A percentile compares a stretch with the other conserved stretches of the same genome.
phyloP scores from a whole-genome alignment of 1,140 invertebrate species.

The Eufriesea mexicana region DNA sequence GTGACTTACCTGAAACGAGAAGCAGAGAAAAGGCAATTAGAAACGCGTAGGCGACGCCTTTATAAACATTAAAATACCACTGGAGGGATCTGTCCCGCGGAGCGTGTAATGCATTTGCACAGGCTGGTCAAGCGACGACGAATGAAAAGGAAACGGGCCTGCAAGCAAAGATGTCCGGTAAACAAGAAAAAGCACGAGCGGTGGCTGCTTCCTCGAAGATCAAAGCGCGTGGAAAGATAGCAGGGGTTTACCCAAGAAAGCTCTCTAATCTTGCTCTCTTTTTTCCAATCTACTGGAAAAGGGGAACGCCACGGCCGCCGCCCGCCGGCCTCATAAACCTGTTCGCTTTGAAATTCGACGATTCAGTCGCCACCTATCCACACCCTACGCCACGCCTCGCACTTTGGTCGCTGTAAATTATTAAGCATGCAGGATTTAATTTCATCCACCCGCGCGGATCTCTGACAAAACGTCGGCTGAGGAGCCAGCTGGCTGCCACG shows the following conservation, averaged over 20 bases:
- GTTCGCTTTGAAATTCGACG: conserved; percentile 55
- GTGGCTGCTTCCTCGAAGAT: conserved; percentile 8
- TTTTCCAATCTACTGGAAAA: conserved; percentile 47
- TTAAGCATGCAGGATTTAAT: conserved; percentile 58
- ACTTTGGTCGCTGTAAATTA: conserved; percentile 44
- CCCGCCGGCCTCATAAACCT: conserved; percentile 42
- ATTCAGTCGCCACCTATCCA: background rate
- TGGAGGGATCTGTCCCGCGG: background rate
- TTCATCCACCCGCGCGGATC: conserved; percentile 35
- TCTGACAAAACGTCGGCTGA: background rate
- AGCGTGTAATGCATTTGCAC: background rate
- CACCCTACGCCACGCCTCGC: background rate
- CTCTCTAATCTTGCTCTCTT: conserved; percentile 40
- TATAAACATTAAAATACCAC: background rate
- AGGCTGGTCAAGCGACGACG: background rate
- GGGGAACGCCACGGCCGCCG: conserved; percentile 11
- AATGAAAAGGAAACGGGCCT: background rate
- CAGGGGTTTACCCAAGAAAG: background rate
- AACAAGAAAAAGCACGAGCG: conserved; percentile 1
- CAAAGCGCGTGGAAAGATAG: conserved; percentile 34
- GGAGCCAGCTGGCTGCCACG: conserved; percentile 10
- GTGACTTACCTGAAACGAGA: conserved; percentile 23
- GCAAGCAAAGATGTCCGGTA: conserved; percentile 3
- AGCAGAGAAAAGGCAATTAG: background rate
- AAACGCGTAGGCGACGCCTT: too few species aligned